Evolutionary conservation across 2,888 invertebrate species (phyloP).

Genomic region (Sabellastarte sp.): DNA sequence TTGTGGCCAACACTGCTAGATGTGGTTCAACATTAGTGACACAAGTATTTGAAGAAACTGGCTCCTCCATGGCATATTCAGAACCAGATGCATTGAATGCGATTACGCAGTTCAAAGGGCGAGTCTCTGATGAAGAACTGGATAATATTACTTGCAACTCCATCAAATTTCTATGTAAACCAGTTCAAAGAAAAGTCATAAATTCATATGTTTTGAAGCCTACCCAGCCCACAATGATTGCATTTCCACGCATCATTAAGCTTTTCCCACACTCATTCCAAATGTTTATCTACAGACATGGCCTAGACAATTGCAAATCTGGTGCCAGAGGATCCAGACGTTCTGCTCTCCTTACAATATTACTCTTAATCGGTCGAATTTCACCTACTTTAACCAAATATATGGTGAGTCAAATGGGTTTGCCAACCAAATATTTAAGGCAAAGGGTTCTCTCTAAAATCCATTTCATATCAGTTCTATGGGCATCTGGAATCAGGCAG

Average conservation of each 20-base stretch:
- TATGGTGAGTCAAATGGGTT: not conserved
- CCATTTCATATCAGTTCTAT: not conserved
- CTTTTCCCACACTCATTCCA: slow-evolving; percentile 4
- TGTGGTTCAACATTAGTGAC: slow-evolving; percentile 13
- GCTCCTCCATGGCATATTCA: not conserved
- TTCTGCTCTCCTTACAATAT: not conserved
- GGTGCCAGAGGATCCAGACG: not conserved
- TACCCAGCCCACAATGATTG: slow-evolving; percentile 7
- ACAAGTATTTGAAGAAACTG: slow-evolving; percentile 9
- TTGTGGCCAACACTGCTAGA: slow-evolving; percentile 9
- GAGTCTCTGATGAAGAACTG: not conserved
- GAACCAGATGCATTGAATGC: slow-evolving; percentile 10
- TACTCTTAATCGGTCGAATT: not conserved
- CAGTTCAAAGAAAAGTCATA: not conserved
- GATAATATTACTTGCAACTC: not conserved
- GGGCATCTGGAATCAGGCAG: slow-evolving; percentile 15
- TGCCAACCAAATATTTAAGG: not conserved
- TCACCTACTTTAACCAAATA: not conserved
- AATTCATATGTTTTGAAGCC: slow-evolving; percentile 9
- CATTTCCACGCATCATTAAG: slow-evolving; percentile 1
- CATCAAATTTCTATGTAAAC: not conserved
- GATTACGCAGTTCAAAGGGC: not conserved
- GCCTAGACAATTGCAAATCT: not conserved
- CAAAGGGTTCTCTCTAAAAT: not conserved
- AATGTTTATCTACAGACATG: slow-evolving; percentile 8